These are phyloP conservation scores for Pediacus dermestoides DNA, from an alignment of 2,888 invertebrate species.

Conservation along the genomic window DNA sequence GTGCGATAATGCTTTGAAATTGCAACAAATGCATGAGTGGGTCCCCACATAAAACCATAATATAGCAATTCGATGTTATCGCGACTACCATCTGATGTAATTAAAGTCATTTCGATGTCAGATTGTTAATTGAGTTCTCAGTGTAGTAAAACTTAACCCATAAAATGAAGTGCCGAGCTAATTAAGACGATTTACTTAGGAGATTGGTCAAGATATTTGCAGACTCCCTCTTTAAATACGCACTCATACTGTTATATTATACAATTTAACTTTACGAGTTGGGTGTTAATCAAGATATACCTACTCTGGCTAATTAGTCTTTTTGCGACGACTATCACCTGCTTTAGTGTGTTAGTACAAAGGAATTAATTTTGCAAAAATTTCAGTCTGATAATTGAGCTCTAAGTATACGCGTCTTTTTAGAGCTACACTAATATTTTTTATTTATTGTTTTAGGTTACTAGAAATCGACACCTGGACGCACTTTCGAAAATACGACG, in stretches of 20 bases:
- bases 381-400: too few relatives aligned
- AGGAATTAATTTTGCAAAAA: background rate
- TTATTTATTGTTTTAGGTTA: conserved; percentile 60
- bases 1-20: too few relatives aligned
- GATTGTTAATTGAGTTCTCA: conserved; percentile 43
- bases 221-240: conserved; percentile 21
- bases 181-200: conserved; percentile 36
- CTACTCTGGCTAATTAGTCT: conserved; percentile 25
- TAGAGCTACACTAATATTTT: conserved; percentile 5
- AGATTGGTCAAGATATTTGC: conserved; percentile 15
- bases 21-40: too few relatives aligned
- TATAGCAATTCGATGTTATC: conserved; percentile 8
- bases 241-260: conserved; percentile 3
- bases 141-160: conserved; percentile 41
- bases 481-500: conserved; percentile 59
- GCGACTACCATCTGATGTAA: conserved; percentile 28
- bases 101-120: conserved; percentile 35
- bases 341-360: conserved; percentile 13
- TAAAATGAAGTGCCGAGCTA: conserved; percentile 44
- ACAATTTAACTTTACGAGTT: conserved; percentile 37
- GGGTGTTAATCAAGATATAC: conserved; percentile 32
- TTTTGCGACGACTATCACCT: conserved; percentile 19
- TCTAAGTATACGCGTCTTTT: too few relatives aligned
- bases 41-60: too few relatives aligned
- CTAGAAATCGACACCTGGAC: conserved; percentile 69